A percentile compares a stretch with the other conserved stretches of the same genome.
phyloP scores from a whole-genome alignment of 1,140 invertebrate genomes.

The Oedothorax gibbosus region DNA sequence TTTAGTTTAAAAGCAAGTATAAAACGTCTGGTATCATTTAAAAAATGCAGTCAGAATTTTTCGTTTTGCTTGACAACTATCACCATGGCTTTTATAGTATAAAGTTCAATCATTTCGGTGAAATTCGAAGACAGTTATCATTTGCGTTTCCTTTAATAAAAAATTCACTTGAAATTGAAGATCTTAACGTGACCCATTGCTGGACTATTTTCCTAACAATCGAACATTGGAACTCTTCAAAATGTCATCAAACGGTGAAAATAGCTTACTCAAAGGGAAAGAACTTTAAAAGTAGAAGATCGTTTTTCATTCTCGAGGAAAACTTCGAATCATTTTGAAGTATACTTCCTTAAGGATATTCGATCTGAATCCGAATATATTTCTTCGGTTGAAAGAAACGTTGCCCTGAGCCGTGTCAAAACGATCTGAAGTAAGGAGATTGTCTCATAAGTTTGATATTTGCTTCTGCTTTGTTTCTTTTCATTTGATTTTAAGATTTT shows the following conservation, averaged over 20 bases:
- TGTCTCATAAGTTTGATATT: slow-evolving; percentile 17
- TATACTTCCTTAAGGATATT: slow-evolving; percentile 36
- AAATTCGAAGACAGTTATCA: too few species aligned
- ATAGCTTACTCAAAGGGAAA: slow-evolving; percentile 28
- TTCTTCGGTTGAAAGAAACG: not conserved
- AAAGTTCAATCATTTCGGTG: too few species aligned
- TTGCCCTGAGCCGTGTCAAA: not conserved
- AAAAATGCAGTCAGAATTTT: too few species aligned
- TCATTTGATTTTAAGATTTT: too few species aligned
- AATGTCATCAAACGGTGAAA: slow-evolving; percentile 22
- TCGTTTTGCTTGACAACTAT: too few species aligned
- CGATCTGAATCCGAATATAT: slow-evolving; percentile 22
- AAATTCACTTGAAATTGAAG: slow-evolving; percentile 10
- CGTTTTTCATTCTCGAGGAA: slow-evolving; percentile 50
- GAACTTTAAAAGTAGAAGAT: slow-evolving; percentile 7
- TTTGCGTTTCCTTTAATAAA: too few species aligned
- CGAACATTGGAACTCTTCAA: slow-evolving; percentile 14
- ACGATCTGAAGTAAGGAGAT: slow-evolving; percentile 31
- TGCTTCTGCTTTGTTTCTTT: not conserved
- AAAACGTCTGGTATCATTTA: too few species aligned
- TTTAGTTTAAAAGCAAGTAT: too few species aligned
- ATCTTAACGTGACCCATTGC: not conserved
- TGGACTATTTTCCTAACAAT: slow-evolving; percentile 23
- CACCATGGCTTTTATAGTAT: too few species aligned
- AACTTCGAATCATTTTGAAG: slow-evolving; percentile 33